Percentiles rank a stretch among this genome's conserved stretches.
Conservation (phyloP, 92 coral and sea anemone genomes). For the Chrysogorgia sp. region DNA sequence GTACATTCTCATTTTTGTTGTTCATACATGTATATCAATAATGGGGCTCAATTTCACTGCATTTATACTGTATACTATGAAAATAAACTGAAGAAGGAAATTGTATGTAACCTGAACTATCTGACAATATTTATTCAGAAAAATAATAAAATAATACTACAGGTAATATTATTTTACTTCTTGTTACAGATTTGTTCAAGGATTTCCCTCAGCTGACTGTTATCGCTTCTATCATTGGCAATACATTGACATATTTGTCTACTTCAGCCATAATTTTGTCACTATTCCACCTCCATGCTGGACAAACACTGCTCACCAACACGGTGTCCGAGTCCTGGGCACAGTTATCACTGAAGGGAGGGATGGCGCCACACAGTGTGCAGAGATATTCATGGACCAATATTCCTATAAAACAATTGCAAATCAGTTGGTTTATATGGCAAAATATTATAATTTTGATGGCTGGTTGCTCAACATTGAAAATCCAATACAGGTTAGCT, state of each 20-base stretch:
- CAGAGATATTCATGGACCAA: conserved; percentile 67
- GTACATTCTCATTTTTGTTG: too few species aligned
- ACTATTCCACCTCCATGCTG: conserved; percentile 97
- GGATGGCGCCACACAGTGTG: conserved; percentile 79
- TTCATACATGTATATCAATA: too few species aligned
- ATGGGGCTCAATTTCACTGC: too few species aligned
- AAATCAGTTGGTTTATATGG: conserved; percentile 82
- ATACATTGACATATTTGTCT: conserved; percentile 85
- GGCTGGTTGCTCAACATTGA: conserved; percentile 97
- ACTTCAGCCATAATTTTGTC: conserved; percentile 95
- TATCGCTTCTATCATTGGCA: conserved; percentile 95
- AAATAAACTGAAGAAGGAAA: too few species aligned
- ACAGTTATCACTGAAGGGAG: conserved; percentile 93
- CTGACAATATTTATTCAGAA: too few species aligned
- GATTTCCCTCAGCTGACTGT: conserved; percentile 67
- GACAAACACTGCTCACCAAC: conserved; percentile 98
- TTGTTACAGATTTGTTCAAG: conserved; percentile 85
- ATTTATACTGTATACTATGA: too few species aligned
- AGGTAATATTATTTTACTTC: neutral
- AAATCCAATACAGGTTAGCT: conserved; percentile 91
- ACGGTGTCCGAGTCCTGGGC: conserved; percentile 88
- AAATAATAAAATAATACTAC: too few species aligned
- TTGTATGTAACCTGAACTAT: too few species aligned
- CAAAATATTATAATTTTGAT: conserved; percentile 93
- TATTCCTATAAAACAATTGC: conserved; percentile 66